phyloP scores from a whole-genome alignment of 2,888 invertebrate species.

The Cryptocheilus praepositus region DNA sequence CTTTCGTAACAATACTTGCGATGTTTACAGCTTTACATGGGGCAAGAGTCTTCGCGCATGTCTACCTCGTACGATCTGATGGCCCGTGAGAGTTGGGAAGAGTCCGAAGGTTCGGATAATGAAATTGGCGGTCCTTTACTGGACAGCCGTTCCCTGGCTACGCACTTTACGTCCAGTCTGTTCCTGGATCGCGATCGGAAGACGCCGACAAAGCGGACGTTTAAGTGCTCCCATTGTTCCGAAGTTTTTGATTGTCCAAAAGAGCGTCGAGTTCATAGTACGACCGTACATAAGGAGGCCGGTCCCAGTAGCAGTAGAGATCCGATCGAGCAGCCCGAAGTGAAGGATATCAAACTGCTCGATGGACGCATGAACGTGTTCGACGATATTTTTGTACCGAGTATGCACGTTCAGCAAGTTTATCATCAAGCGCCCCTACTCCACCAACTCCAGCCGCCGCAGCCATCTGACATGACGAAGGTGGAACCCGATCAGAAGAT shows the following conservation, averaged over 20 bases:
- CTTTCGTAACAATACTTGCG: background rate
- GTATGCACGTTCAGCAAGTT: conserved; percentile 63
- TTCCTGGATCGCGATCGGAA: conserved; percentile 72
- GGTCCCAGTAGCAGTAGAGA: conserved; percentile 69
- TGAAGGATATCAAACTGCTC: conserved; percentile 70
- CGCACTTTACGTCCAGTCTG: conserved; percentile 71
- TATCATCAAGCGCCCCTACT: conserved; percentile 65
- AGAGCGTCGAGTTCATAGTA: conserved; percentile 80
- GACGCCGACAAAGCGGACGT: conserved; percentile 74
- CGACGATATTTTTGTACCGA: conserved; percentile 70
- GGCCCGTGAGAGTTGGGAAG: conserved; percentile 82
- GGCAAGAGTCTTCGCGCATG: conserved; percentile 77
- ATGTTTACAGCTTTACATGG: conserved; percentile 76
- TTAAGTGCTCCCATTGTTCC: conserved; percentile 79
- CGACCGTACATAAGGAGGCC: conserved; percentile 77
- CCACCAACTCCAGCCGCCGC: conserved; percentile 70
- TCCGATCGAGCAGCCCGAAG: conserved; percentile 58
- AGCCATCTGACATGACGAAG: conserved; percentile 60
- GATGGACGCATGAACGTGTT: conserved; percentile 71
- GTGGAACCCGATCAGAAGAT: conserved; percentile 62
- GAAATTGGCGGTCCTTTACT: conserved; percentile 70
- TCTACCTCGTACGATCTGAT: conserved; percentile 81
- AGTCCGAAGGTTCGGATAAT: conserved; percentile 82
- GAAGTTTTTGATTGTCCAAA: conserved; percentile 79
- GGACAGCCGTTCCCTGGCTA: conserved; percentile 72